These are phyloP conservation scores for Drosophila limbata DNA, from an alignment of 2,888 invertebrate genomes.

Conservation along the genomic window DNA sequence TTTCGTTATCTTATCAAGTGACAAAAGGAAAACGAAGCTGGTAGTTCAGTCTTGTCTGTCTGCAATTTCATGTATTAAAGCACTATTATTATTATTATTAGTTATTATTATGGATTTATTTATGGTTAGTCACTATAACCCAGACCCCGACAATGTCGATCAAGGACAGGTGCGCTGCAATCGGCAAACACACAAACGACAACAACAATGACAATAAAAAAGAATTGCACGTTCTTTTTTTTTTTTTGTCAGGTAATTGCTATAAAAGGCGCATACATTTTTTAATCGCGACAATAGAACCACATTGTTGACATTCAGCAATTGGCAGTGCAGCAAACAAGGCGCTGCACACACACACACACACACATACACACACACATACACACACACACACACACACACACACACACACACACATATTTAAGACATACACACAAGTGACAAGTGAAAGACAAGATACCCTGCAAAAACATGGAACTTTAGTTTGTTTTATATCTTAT, in stretches of 20 bases:
- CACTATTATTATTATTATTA: background rate
- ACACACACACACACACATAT: background rate
- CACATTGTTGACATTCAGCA: constrained; percentile 21
- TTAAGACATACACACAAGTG: no score
- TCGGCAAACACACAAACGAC: constrained; percentile 9
- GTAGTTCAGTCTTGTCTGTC: background rate
- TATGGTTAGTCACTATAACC: constrained; percentile 14
- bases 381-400: background rate
- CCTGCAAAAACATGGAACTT: background rate
- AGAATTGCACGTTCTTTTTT: constrained; percentile 3
- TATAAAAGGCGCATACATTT: constrained; percentile 33
- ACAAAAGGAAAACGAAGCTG: background rate
- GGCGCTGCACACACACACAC: background rate
- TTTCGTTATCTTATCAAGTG: constrained; percentile 13
- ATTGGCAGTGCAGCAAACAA: constrained; percentile 7
- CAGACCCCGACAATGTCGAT: constrained; percentile 41
- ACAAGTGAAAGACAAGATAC: background rate
- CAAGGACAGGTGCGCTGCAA: constrained; percentile 35
- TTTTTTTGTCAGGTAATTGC: constrained; percentile 22
- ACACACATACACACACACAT: background rate
- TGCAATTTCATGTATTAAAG: background rate
- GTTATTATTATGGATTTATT: background rate
- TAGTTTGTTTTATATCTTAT: no score
- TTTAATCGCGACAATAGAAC: constrained; percentile 23
- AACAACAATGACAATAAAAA: constrained; percentile 3